Evolutionary conservation across 2,797 vertebrate genomes (phyloP).

Genomic region (Echiichthys vipera): DNA sequence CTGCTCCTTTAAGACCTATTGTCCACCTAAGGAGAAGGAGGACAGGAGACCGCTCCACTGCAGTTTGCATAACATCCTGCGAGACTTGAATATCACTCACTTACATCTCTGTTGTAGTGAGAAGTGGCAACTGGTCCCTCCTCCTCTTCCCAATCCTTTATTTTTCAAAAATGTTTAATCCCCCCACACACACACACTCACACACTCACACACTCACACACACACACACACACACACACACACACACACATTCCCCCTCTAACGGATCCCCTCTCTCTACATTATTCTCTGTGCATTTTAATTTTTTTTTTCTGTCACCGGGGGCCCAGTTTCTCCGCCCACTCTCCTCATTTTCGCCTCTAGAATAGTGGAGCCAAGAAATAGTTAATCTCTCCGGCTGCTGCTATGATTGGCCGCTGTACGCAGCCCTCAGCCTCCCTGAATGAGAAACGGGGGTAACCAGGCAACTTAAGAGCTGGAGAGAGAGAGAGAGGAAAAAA

Average conservation of each 20-base stretch:
- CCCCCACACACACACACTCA: slow-evolving; percentile 37
- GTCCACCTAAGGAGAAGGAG: slow-evolving; percentile 22
- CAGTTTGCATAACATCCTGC: slow-evolving; percentile 53
- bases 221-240: slow-evolving; percentile 12
- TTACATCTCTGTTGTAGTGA: slow-evolving; percentile 72
- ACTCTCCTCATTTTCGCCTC: slow-evolving; percentile 78
- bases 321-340: slow-evolving; percentile 79
- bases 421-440: slow-evolving; percentile 78
- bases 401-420: slow-evolving; percentile 83
- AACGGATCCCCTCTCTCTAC: slow-evolving; percentile 60
- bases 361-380: slow-evolving; percentile 82
- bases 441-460: slow-evolving; percentile 85
- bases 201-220: not conserved
- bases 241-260: slow-evolving; percentile 59
- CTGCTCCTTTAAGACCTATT: slow-evolving; percentile 53
- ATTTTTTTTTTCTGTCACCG: slow-evolving; percentile 75
- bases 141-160: slow-evolving; percentile 67
- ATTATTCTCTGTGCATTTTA: slow-evolving; percentile 84
- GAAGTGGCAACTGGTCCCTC: slow-evolving; percentile 78
- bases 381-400: slow-evolving; percentile 83
- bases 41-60: slow-evolving; percentile 6
- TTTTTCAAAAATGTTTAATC: slow-evolving; percentile 82
- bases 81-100: slow-evolving; percentile 62
- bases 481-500: slow-evolving; percentile 37
- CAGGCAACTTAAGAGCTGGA: slow-evolving; percentile 83